These are phyloP conservation scores for Bellardia bayeri DNA, from an alignment of 2,888 invertebrate species.

Conservation along the genomic window DNA sequence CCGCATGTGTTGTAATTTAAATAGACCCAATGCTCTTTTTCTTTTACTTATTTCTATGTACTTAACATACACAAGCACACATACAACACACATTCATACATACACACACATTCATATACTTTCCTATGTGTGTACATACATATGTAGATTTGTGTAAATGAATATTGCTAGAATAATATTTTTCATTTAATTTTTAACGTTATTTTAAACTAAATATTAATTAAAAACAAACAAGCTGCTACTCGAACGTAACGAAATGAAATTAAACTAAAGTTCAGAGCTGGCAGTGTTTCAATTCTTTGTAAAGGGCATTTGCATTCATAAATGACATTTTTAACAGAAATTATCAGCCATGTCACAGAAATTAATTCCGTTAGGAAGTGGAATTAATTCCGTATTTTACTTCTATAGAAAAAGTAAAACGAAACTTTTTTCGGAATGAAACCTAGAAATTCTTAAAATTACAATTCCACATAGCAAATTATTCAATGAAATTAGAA, in stretches of 20 bases:
- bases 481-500: too few species aligned
- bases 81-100: neutral
- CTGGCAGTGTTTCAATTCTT: neutral
- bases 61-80: too few species aligned
- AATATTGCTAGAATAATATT: conserved; percentile 15
- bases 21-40: neutral
- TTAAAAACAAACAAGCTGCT: conserved; percentile 54
- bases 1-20: conserved; percentile 3
- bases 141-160: neutral
- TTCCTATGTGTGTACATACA: too few species aligned
- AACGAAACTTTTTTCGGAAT: too few species aligned
- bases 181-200: conserved; percentile 5
- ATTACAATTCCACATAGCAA: too few species aligned
- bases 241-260: neutral
- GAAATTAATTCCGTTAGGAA: too few species aligned
- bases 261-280: conserved; percentile 8
- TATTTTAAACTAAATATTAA: conserved; percentile 51
- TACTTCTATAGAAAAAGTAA: too few species aligned
- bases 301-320: neutral
- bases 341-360: too few species aligned
- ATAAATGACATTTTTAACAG: neutral
- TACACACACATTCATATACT: neutral
- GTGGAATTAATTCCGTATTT: too few species aligned
- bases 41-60: neutral
- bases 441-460: too few species aligned